Percentiles rank a stretch among this genome's conserved stretches.
phyloP scores from a whole-genome alignment of 2,113 vertebrate species.

The Paracyprichromis sp. region DNA sequence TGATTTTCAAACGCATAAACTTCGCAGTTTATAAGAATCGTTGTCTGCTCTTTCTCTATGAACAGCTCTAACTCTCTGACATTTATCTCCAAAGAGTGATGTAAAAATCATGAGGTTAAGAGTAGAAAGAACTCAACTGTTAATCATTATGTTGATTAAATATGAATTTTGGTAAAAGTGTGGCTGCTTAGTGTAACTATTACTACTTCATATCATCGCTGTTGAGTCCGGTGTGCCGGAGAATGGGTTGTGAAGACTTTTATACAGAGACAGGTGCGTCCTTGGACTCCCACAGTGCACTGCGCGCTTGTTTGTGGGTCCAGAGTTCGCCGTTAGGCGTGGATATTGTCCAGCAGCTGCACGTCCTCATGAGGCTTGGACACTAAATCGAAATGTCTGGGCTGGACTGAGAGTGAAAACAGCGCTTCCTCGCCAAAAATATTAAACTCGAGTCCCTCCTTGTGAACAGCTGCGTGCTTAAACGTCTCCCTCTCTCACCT shows the following conservation, averaged over 20 bases:
- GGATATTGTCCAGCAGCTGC: neutral
- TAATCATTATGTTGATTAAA: neutral
- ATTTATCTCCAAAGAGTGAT: neutral
- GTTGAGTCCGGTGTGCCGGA: neutral
- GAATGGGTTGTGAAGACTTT: neutral
- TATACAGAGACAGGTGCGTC: neutral
- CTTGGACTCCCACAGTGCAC: neutral
- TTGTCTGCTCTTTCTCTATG: neutral
- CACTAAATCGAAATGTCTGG: neutral
- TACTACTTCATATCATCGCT: neutral
- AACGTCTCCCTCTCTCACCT: neutral
- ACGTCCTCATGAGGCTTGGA: neutral
- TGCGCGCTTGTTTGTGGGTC: neutral
- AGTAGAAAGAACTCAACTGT: neutral
- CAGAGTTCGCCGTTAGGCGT: neutral
- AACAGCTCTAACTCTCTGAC: neutral
- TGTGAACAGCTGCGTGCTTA: accelerated
- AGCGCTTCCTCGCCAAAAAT: neutral
- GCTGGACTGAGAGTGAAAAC: neutral
- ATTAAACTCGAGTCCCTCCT: neutral
- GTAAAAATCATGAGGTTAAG: neutral
- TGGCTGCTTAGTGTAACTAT: neutral
- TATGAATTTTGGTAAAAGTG: neutral
- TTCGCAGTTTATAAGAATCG: neutral
- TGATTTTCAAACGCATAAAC: neutral